These are phyloP conservation scores for Heliothis subflexa DNA, from an alignment of 1,140 invertebrate species.

Conservation along the genomic window DNA sequence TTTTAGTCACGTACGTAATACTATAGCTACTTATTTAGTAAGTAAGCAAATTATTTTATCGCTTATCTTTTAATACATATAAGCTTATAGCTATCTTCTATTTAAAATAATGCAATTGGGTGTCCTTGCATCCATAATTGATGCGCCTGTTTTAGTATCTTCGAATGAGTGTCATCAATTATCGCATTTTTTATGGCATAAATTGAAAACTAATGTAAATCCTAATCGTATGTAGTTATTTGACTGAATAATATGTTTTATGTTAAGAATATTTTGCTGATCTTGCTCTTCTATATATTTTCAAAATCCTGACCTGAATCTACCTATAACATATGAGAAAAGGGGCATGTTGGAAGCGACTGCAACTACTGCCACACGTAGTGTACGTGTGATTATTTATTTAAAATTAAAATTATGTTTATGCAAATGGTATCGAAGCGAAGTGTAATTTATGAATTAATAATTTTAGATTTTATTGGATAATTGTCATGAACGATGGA, in stretches of 20 bases:
- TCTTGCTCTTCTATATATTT: not conserved
- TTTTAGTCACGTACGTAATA: too few species aligned
- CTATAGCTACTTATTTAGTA: too few species aligned
- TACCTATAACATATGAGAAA: too few species aligned
- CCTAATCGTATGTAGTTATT: not conserved
- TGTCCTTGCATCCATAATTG: conserved; percentile 35
- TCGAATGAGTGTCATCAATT: conserved; percentile 7
- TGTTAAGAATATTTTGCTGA: not conserved
- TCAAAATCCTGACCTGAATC: too few species aligned
- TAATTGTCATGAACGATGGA: not conserved
- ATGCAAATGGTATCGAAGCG: too few species aligned
- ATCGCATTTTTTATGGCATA: not conserved
- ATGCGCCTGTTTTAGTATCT: conserved; percentile 18
- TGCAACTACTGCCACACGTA: too few species aligned
- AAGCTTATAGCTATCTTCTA: not conserved
- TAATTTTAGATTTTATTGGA: not conserved
- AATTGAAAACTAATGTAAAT: conserved; percentile 7
- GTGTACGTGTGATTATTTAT: too few species aligned
- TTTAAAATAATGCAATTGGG: conserved; percentile 41
- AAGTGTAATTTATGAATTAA: not conserved
- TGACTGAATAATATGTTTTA: not conserved
- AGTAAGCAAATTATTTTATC: not conserved
- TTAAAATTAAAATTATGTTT: too few species aligned
- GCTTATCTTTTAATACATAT: conserved; percentile 1
- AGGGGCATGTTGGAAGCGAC: too few species aligned